Percentiles rank a stretch among this genome's conserved stretches.
Conservation (phyloP, 2,888 invertebrate genomes). For the Drosophila borealis region DNA sequence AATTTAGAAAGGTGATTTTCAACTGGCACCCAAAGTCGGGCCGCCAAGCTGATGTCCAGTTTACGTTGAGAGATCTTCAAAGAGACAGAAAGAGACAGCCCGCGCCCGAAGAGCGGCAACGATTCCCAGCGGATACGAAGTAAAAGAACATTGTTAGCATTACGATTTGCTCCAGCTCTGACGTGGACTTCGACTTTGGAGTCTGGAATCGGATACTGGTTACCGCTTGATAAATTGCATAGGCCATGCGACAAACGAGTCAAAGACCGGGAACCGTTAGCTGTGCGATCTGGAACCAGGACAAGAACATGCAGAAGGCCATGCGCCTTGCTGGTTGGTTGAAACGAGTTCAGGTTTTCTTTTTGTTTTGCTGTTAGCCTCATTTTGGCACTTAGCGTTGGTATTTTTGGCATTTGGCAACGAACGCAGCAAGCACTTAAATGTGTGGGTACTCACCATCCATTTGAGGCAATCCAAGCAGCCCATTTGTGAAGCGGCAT, state of each 20-base stretch:
- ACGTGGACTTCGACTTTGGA: conserved; percentile 8
- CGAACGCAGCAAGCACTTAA: neutral
- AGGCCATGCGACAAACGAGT: conserved; percentile 47
- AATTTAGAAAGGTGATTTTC: conserved; percentile 83
- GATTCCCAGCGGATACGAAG: conserved; percentile 14
- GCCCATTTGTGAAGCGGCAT: conserved; percentile 96
- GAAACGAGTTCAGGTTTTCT: conserved; percentile 38
- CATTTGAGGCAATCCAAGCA: conserved; percentile 94
- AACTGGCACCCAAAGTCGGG: conserved; percentile 56
- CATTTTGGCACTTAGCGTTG: conserved; percentile 11
- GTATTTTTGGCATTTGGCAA: conserved; percentile 20
- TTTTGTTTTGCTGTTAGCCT: conserved; percentile 21
- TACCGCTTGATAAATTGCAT: conserved; percentile 40
- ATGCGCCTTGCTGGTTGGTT: conserved; percentile 36
- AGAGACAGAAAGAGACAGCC: conserved; percentile 2
- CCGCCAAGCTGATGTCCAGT: conserved; percentile 42
- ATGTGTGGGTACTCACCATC: conserved; percentile 88
- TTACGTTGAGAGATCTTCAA: conserved; percentile 23
- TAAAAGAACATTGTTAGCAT: conserved; percentile 21
- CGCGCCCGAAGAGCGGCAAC: conserved; percentile 1
- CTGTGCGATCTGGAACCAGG: conserved; percentile 24
- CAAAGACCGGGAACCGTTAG: conserved; percentile 32
- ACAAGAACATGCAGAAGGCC: conserved; percentile 29
- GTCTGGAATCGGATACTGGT: conserved; percentile 7
- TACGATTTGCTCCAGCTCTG: conserved; percentile 5